Percentiles rank a stretch among this genome's conserved stretches.
Conservation (phyloP, 1,140 invertebrate species). For the Drosophila suzukii region DNA sequence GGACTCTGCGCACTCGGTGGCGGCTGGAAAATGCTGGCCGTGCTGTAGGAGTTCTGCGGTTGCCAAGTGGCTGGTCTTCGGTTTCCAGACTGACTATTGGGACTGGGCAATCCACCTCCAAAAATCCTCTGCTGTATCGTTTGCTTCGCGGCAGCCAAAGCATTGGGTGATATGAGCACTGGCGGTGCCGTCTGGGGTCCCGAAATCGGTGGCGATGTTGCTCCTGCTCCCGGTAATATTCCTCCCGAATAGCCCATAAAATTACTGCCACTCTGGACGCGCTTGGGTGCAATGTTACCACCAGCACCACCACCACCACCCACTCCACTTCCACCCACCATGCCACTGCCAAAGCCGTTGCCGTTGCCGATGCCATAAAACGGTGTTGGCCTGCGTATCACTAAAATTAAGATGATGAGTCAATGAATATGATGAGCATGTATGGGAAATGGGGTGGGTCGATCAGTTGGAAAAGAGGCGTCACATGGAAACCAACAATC, state of each 20-base stretch:
- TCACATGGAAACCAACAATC: neutral
- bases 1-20: slow-evolving; percentile 25
- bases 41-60: slow-evolving; percentile 60
- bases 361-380: slow-evolving; percentile 76
- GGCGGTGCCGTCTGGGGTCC: slow-evolving; percentile 32
- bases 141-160: slow-evolving; percentile 72
- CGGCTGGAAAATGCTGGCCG: slow-evolving; percentile 71
- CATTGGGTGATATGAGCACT: slow-evolving; percentile 35
- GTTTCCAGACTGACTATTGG: neutral
- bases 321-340: slow-evolving; percentile 39
- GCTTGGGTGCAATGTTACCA: slow-evolving; percentile 16
- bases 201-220: slow-evolving; percentile 9
- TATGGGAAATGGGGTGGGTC: slow-evolving; percentile 28
- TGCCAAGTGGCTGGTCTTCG: slow-evolving; percentile 56
- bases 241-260: slow-evolving; percentile 32
- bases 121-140: slow-evolving; percentile 75
- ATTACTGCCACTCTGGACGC: slow-evolving; percentile 45
- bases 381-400: slow-evolving; percentile 81
- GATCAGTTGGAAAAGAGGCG: slow-evolving; percentile 2
- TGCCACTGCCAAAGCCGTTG: slow-evolving; percentile 45
- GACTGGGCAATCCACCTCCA: slow-evolving; percentile 31
- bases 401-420: slow-evolving; percentile 84
- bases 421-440: slow-evolving; percentile 80
- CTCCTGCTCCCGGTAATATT: slow-evolving; percentile 1
- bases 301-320: slow-evolving; percentile 5